Evolutionary conservation across 2,113 vertebrate species (phyloP).

Genomic region (Corythornis vintsioides): DNA sequence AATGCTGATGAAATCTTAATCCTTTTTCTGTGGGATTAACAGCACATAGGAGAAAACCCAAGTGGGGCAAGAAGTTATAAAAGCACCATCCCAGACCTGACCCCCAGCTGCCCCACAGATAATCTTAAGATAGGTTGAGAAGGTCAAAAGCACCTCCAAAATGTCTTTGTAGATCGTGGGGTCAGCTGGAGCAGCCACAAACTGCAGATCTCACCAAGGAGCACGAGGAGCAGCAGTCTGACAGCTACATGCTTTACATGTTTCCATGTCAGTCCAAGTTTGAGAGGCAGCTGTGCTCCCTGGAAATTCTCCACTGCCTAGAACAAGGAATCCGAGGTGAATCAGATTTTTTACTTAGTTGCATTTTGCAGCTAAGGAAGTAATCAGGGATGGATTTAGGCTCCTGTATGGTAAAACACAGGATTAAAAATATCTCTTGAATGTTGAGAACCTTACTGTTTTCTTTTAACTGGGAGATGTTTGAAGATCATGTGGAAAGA

Average conservation of each 20-base stretch:
- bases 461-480: not conserved
- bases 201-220: not conserved
- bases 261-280: not conserved
- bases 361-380: not conserved
- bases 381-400: not conserved
- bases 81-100: not conserved
- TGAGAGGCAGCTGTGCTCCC: not conserved
- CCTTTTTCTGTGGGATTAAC: not conserved
- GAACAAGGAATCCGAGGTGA: not conserved
- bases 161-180: not conserved
- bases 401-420: not conserved
- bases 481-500: not conserved
- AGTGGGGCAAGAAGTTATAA: not conserved
- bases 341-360: not conserved
- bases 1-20: not conserved
- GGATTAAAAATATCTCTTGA: not conserved
- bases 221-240: not conserved
- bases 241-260: not conserved
- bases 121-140: not conserved
- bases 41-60: not conserved
- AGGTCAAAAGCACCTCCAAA: not conserved
- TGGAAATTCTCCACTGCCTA: not conserved
- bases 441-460: not conserved
- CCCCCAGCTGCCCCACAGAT: not conserved
- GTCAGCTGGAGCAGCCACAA: not conserved